Conservation (phyloP, 1,140 invertebrate species). For the Sycobia sp. region DNA sequence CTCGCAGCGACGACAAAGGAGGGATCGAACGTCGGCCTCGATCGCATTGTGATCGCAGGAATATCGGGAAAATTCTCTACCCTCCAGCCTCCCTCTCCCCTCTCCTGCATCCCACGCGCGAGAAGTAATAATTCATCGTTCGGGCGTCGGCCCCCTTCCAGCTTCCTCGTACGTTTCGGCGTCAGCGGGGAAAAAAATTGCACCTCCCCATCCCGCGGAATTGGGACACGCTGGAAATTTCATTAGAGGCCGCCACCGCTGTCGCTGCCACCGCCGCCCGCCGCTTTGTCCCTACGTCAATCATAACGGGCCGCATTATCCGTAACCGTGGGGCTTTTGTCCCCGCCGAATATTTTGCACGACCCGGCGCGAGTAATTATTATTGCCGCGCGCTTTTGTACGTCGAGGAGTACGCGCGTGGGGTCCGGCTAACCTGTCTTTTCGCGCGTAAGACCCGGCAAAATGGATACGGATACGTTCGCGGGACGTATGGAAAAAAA, state of each 20-base stretch:
- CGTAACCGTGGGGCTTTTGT: too few species aligned
- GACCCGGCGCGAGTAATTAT: too few species aligned
- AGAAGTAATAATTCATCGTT: constrained; percentile 23
- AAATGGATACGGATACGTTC: too few species aligned
- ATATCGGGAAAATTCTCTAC: constrained; percentile 21
- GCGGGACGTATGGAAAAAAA: too few species aligned
- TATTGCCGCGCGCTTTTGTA: too few species aligned
- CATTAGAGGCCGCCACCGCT: constrained; percentile 6
- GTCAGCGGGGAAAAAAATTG: constrained; percentile 13
- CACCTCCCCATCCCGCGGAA: constrained; percentile 14
- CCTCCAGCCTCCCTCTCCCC: not conserved
- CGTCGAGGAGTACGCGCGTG: too few species aligned
- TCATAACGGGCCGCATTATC: constrained; percentile 26
- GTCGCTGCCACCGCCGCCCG: too few species aligned
- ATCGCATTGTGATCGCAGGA: constrained; percentile 18
- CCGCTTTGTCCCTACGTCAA: constrained; percentile 10
- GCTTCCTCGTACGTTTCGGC: not conserved
- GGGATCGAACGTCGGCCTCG: too few species aligned
- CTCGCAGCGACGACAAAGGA: too few species aligned
- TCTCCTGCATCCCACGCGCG: not conserved
- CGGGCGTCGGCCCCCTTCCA: not conserved
- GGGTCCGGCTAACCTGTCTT: too few species aligned
- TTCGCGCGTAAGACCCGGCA: too few species aligned
- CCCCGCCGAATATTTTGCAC: too few species aligned
- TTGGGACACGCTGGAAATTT: constrained; percentile 27